These are phyloP conservation scores for Hoplostethus atlanticus DNA, from an alignment of 2,797 vertebrate species.

Conservation along the genomic window DNA sequence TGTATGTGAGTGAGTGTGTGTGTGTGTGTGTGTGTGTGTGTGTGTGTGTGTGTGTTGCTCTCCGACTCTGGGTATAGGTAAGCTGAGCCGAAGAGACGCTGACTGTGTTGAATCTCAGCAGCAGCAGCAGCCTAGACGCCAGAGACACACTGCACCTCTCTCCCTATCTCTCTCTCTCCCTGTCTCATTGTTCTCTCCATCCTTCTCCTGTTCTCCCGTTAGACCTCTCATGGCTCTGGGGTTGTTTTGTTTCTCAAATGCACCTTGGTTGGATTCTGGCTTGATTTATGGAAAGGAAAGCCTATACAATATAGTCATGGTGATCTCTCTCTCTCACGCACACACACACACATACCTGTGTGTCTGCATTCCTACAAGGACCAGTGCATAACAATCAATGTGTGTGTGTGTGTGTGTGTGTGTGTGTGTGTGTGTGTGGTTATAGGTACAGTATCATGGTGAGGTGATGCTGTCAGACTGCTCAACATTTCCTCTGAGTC, in stretches of 20 bases:
- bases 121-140: constrained; percentile 82
- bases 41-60: constrained; percentile 57
- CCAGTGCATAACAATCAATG: constrained; percentile 22
- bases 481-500: constrained; percentile 77
- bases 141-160: constrained; percentile 75
- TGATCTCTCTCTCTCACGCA: constrained; percentile 31
- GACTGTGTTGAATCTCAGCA: constrained; percentile 85
- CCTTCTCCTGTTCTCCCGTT: neutral
- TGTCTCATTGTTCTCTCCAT: neutral
- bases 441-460: neutral
- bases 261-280: constrained; percentile 60
- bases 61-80: constrained; percentile 69
- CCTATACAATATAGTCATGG: constrained; percentile 38
- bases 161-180: constrained; percentile 5
- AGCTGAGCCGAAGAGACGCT: constrained; percentile 85
- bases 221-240: constrained; percentile 15
- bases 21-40: constrained; percentile 26
- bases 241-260: constrained; percentile 65
- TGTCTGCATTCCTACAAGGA: constrained; percentile 13
- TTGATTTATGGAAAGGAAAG: constrained; percentile 69
- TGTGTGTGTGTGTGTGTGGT: constrained; percentile 14
- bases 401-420: constrained; percentile 26
- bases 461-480: constrained; percentile 77
- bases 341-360: constrained; percentile 16
- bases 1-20: constrained; percentile 27